Evolutionary conservation across 2,797 vertebrate species (phyloP).

Genomic region (Enteromius treurensis): DNA sequence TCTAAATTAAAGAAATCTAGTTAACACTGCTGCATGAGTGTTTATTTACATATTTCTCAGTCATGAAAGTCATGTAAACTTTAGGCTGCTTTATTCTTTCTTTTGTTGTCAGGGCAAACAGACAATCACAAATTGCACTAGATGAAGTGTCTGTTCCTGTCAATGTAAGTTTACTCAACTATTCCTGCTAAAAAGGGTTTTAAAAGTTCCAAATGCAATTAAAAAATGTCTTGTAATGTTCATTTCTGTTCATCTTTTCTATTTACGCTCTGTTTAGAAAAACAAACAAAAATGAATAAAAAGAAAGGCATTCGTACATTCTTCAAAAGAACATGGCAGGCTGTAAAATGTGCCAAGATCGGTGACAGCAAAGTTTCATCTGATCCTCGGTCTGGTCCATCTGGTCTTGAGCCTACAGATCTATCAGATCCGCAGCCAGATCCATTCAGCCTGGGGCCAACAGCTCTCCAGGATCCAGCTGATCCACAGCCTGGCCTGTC

Average conservation of each 20-base stretch:
- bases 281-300: neutral
- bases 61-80: no score
- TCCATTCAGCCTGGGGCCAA: neutral
- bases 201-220: no score
- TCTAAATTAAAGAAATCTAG: no score
- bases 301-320: neutral
- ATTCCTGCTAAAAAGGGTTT: no score
- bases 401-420: neutral
- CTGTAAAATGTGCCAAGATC: neutral
- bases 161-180: neutral
- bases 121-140: neutral
- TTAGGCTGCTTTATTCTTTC: neutral
- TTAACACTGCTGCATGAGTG: no score
- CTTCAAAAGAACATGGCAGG: neutral
- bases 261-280: neutral
- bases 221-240: no score
- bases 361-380: neutral
- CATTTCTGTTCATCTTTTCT: no score
- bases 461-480: neutral
- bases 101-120: neutral
- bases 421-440: no score
- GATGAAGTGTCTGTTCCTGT: neutral
- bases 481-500: neutral
- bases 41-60: no score
- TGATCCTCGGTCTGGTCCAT: neutral